Conservation (phyloP, 1,140 invertebrate species). For the Lordiphosa collinella region DNA sequence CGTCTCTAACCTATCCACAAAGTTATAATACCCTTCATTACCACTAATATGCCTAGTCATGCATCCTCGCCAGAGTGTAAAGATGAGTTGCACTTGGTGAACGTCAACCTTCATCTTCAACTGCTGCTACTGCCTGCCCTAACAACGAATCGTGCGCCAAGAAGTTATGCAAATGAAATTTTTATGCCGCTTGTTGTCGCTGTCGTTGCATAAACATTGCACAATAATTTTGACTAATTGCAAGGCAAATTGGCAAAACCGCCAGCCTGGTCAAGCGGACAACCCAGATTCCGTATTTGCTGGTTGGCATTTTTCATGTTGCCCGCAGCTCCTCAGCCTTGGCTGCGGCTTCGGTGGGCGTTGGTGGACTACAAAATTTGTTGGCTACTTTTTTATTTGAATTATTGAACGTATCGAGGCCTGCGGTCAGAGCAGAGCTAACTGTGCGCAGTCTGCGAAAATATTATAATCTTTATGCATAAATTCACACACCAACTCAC, state of each 20-base stretch:
- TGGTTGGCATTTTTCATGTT: conserved; percentile 36
- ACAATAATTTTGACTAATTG: conserved; percentile 76
- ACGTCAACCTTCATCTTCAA: conserved; percentile 17
- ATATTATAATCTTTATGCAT: conserved; percentile 75
- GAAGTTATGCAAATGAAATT: conserved; percentile 71
- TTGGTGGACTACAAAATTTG: conserved; percentile 53
- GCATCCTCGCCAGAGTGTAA: conserved; percentile 51
- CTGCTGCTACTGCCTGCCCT: conserved; percentile 28
- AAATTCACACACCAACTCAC: conserved; percentile 62
- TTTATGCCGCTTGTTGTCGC: conserved; percentile 61
- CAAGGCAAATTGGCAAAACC: conserved; percentile 58
- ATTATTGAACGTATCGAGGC: conserved; percentile 68
- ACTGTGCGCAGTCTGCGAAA: conserved; percentile 61
- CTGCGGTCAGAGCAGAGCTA: conserved; percentile 58
- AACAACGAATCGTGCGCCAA: conserved; percentile 46
- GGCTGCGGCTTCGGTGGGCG: conserved; percentile 44
- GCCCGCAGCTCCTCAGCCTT: neutral
- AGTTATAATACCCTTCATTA: conserved; percentile 48
- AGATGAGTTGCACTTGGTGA: conserved; percentile 66
- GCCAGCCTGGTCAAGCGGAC: conserved; percentile 29
- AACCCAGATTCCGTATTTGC: conserved; percentile 48
- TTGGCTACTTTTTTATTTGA: conserved; percentile 70
- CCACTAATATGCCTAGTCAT: conserved; percentile 64
- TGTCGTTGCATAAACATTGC: conserved; percentile 68
- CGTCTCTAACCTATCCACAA: conserved; percentile 27